These are phyloP conservation scores for Propithecus perrieri DNA, from an alignment of 2,797 vertebrate species.

Conservation along the genomic window DNA sequence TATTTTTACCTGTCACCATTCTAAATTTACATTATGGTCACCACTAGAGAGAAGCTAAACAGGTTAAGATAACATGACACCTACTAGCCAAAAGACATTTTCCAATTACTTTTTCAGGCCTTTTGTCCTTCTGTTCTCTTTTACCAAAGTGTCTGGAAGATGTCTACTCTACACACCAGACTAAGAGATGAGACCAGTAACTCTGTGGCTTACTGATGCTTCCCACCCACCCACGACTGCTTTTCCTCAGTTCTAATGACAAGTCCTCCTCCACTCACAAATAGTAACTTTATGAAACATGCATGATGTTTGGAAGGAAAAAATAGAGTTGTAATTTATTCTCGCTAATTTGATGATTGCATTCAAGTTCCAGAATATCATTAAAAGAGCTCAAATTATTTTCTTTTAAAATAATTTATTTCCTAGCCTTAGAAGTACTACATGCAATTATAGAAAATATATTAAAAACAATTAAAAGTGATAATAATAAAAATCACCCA, in stretches of 20 bases:
- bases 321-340: background rate
- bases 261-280: background rate
- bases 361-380: background rate
- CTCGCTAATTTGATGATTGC: conserved; percentile 3
- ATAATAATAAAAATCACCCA: background rate
- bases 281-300: conserved; percentile 10
- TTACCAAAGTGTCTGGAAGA: background rate
- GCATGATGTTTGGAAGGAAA: background rate
- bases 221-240: background rate
- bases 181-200: background rate
- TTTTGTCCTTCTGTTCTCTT: background rate
- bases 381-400: background rate
- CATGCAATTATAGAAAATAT: background rate
- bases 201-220: background rate
- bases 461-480: background rate
- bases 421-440: background rate
- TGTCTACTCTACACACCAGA: background rate
- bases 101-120: background rate
- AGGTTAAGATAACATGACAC: background rate
- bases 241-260: conserved; percentile 9
- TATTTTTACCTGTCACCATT: background rate
- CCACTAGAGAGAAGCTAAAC: background rate
- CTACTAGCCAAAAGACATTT: background rate
- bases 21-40: background rate
- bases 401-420: background rate